Percentiles rank a stretch among this genome's conserved stretches.
Conservation (phyloP, 2,113 vertebrate genomes). For the Daphoenositta chrysoptera region DNA sequence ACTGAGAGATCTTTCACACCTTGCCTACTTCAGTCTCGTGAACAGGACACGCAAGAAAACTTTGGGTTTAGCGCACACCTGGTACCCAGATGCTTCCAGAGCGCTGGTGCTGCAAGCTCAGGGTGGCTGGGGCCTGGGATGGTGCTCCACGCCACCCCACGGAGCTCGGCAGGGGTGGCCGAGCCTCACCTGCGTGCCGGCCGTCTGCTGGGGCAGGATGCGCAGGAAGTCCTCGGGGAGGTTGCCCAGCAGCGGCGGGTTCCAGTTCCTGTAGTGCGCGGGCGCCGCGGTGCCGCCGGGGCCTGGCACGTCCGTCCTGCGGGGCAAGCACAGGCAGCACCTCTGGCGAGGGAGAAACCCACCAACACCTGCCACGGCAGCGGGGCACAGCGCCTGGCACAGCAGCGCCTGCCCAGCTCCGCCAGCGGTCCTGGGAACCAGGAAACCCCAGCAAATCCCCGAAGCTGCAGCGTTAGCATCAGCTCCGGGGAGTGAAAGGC, state of each 20-base stretch:
- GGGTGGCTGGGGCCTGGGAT: fast-evolving
- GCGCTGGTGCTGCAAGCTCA: background rate
- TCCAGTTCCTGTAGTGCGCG: constrained; percentile 89
- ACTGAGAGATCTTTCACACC: background rate
- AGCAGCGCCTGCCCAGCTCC: background rate
- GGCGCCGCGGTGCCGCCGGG: constrained; percentile 60
- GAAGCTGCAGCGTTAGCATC: fast-evolving
- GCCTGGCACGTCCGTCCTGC: constrained; percentile 78
- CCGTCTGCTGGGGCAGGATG: constrained; percentile 88
- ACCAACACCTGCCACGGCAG: fast-evolving
- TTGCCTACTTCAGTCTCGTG: background rate
- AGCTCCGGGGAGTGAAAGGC: background rate
- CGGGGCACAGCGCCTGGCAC: background rate
- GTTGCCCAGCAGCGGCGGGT: constrained; percentile 90
- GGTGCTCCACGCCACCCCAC: fast-evolving
- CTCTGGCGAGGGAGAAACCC: background rate
- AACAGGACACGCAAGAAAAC: fast-evolving
- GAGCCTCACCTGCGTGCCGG: constrained; percentile 54
- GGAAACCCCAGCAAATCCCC: background rate
- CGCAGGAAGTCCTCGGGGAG: constrained; percentile 94
- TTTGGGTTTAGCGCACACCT: fast-evolving
- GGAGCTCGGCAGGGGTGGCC: background rate
- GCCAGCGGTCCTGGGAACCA: background rate
- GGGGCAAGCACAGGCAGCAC: background rate
- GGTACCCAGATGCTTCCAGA: background rate